Evolutionary conservation across 2,113 vertebrate genomes (phyloP), one percentile per base, ranked within the genome.

Genomic region (Odocoileus hemionus): DNA sequence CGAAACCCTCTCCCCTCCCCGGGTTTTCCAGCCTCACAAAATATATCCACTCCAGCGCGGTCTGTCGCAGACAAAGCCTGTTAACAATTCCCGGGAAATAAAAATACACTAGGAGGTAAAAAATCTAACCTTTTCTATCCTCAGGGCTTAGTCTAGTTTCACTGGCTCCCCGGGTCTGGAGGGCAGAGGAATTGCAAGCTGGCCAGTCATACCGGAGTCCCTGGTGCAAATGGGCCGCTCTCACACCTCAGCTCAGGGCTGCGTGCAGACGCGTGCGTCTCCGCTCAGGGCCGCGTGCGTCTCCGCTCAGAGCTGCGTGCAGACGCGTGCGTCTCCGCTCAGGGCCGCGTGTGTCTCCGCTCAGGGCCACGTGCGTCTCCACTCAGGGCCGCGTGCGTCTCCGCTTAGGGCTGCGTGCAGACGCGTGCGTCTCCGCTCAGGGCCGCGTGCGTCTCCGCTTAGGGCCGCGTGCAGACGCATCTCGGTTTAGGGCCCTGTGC

Each of bases 401-500:
- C 36, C 36, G 36, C 36, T 36, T 36, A 36, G 36, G 36, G 36
- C 36, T 36, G 36, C 36, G 36, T 36, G 36, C 36, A 36, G 36
- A 36, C 36, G 36, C 36, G 36, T 36, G 36, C 36, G 36, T 36
- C 36, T 36, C 36, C 36, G 30, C 30, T 23, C 33, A 50, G 47
- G 30, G 1, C 8, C 1, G 23, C 70, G n/a, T 19, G 50, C 16
- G 9, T 25, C 76, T 17, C 26, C 3, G 30, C 30, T 23, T 19
- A 50, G 47, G 14, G 78, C 8, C 25, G 1, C 43, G 43, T 43
- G 43, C 76, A 79, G 45, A 47, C 0, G 23, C 1, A 6, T 28
- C 76, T 19, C 26, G 0, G 14, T 13, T 30, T 7, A 45, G 43
- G 26, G 43, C 7, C 7, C 0, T 4, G 17, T 5, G 64, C 64